Evolutionary conservation across 2,113 vertebrate species (phyloP).

Genomic region (Corythoichthys intestinalis): DNA sequence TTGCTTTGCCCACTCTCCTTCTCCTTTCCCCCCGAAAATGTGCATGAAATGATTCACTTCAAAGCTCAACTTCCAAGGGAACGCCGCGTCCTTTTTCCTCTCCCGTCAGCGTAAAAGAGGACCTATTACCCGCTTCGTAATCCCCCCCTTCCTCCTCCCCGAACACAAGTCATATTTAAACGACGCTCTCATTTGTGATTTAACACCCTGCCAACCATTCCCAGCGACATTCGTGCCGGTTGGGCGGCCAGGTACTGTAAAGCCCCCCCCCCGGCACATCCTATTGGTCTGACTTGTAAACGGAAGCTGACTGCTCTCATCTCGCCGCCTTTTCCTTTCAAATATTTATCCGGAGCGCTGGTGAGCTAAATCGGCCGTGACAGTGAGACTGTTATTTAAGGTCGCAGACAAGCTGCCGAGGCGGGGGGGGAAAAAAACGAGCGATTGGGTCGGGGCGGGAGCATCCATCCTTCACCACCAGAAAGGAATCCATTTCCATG

Average conservation of each 20-base stretch:
- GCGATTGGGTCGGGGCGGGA: conserved; percentile 2
- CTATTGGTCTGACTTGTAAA: conserved; percentile 68
- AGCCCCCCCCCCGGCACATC: conserved; percentile 19
- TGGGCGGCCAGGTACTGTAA: conserved; percentile 64
- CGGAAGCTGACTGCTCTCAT: conserved; percentile 69
- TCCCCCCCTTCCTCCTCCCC: conserved; percentile 58
- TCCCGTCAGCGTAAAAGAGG: conserved; percentile 40
- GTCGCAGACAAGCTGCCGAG: conserved; percentile 66
- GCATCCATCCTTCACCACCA: conserved; percentile 43
- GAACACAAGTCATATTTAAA: conserved; percentile 61
- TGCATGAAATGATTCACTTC: conserved; percentile 66
- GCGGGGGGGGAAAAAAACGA: conserved; percentile 1
- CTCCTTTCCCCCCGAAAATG: neutral
- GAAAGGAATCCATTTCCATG: conserved; percentile 75
- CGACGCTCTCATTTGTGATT: conserved; percentile 68
- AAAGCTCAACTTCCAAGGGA: conserved; percentile 53
- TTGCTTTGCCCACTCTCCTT: neutral
- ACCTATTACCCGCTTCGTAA: conserved; percentile 67
- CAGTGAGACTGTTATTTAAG: conserved; percentile 76
- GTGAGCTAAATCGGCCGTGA: conserved; percentile 72
- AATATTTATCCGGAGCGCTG: conserved; percentile 70
- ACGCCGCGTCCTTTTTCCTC: conserved; percentile 20
- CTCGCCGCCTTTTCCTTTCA: conserved; percentile 70
- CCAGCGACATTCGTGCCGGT: conserved; percentile 63
- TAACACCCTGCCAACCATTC: conserved; percentile 57